phyloP scores from a whole-genome alignment of 1,140 invertebrate species.

The Drosophila orena region DNA sequence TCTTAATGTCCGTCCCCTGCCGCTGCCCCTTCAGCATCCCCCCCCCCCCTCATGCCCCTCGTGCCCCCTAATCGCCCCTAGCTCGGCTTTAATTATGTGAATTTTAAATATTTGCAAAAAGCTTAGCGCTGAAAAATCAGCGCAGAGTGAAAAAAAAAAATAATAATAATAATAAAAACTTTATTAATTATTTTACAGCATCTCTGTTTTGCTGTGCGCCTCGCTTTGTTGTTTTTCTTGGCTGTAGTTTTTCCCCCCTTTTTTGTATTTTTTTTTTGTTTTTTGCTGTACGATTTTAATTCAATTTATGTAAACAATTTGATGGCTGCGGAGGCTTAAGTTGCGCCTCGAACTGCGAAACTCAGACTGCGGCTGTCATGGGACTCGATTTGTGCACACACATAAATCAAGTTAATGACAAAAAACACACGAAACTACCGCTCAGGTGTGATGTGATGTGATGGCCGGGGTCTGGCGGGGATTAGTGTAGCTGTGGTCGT shows the following conservation, averaged over 20 bases:
- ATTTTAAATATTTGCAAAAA: conserved; percentile 83
- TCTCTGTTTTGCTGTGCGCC: conserved; percentile 48
- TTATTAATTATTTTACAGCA: conserved; percentile 83
- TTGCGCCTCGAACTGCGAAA: conserved; percentile 22
- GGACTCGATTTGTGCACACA: conserved; percentile 61
- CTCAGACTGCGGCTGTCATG: conserved; percentile 41
- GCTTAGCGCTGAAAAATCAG: conserved; percentile 75
- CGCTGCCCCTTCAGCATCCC: background rate
- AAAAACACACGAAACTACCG: conserved; percentile 47
- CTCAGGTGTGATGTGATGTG: conserved; percentile 19
- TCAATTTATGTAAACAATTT: conserved; percentile 82
- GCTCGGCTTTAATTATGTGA: conserved; percentile 80
- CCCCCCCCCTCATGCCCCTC: background rate
- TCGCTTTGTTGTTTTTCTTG: conserved; percentile 25
- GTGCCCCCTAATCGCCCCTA: conserved; percentile 49
- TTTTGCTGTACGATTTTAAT: conserved; percentile 64
- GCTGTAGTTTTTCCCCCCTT: conserved; percentile 19
- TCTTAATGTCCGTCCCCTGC: conserved; percentile 54
- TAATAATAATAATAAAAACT: conserved; percentile 54
- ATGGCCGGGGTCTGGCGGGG: background rate
- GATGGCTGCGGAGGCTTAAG: conserved; percentile 54
- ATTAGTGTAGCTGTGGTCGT: background rate
- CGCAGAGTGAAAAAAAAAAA: conserved; percentile 46
- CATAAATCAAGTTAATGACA: conserved; percentile 83
- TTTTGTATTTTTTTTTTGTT: conserved; percentile 14